Percentiles rank a stretch among this genome's conserved stretches.
phyloP scores from a whole-genome alignment of 2,113 vertebrate species.

The Hydropotes inermis region DNA sequence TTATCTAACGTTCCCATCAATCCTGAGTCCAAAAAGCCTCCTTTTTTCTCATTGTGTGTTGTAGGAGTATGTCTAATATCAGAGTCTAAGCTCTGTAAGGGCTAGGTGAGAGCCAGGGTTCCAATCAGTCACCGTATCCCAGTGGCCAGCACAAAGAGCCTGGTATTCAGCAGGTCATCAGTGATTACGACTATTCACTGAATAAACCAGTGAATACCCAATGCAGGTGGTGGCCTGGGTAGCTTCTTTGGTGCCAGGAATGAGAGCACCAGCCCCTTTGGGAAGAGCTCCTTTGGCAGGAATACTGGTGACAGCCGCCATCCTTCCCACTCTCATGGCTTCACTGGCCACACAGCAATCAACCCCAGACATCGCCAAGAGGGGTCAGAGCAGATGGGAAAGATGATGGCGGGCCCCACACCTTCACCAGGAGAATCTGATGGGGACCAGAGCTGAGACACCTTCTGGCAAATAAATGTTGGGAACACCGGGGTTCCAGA shows the following conservation, averaged over 20 bases:
- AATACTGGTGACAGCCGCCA: background rate
- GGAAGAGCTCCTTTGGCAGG: background rate
- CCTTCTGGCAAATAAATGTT: background rate
- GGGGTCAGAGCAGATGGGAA: background rate
- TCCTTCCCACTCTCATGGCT: background rate
- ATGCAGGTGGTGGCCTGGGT: background rate
- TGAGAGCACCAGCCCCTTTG: background rate
- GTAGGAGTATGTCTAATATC: background rate
- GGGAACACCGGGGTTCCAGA: background rate
- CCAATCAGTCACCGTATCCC: background rate
- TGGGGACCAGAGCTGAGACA: background rate
- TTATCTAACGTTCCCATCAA: background rate
- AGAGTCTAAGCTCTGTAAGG: background rate
- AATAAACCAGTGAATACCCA: background rate
- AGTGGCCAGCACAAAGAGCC: background rate
- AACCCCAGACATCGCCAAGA: background rate
- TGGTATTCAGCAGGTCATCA: background rate
- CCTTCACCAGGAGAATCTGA: background rate
- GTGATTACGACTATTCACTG: background rate
- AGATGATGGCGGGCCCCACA: accelerated
- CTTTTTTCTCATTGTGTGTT: background rate
- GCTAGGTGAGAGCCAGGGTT: background rate
- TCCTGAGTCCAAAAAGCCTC: background rate
- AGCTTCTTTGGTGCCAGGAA: background rate
- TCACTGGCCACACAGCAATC: background rate